phyloP scores from a whole-genome alignment of 2,888 invertebrate genomes.

The Dysmachus trigonus region DNA sequence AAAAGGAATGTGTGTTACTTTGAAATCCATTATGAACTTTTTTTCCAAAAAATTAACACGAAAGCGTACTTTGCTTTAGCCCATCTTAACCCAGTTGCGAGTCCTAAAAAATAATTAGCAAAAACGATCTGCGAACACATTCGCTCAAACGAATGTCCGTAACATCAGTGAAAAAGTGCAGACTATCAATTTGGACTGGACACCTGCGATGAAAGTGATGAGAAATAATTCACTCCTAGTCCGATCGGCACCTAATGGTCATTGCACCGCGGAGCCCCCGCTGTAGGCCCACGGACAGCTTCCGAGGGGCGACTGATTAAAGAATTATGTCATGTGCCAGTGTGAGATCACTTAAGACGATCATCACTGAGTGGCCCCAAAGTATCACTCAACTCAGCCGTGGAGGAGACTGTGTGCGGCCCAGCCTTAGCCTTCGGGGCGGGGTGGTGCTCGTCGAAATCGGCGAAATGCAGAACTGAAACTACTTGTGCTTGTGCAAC shows the following conservation, averaged over 20 bases:
- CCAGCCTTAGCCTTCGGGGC: not conserved
- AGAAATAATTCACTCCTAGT: not conserved
- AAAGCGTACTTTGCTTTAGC: not conserved
- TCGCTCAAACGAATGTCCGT: not conserved
- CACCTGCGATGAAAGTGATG: not conserved
- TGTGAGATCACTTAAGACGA: not conserved
- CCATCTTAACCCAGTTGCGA: not conserved
- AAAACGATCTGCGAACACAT: not conserved
- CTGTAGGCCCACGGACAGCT: not conserved
- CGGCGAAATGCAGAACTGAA: not conserved
- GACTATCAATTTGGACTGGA: not conserved
- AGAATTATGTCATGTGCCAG: conserved; percentile 13
- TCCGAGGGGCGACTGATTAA: not conserved
- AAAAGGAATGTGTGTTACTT: not conserved
- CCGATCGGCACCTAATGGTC: not conserved
- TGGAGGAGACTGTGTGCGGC: too few relatives aligned
- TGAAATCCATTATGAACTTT: not conserved
- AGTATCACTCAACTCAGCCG: not conserved
- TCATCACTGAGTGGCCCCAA: conserved; percentile 2
- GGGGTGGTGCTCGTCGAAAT: not conserved
- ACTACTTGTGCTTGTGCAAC: not conserved
- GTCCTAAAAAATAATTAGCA: not conserved
- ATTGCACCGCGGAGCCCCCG: not conserved
- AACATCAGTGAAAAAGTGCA: not conserved
- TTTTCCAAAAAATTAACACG: not conserved